Conservation (phyloP, 2,888 invertebrate genomes). For the Agriopis marginaria region DNA sequence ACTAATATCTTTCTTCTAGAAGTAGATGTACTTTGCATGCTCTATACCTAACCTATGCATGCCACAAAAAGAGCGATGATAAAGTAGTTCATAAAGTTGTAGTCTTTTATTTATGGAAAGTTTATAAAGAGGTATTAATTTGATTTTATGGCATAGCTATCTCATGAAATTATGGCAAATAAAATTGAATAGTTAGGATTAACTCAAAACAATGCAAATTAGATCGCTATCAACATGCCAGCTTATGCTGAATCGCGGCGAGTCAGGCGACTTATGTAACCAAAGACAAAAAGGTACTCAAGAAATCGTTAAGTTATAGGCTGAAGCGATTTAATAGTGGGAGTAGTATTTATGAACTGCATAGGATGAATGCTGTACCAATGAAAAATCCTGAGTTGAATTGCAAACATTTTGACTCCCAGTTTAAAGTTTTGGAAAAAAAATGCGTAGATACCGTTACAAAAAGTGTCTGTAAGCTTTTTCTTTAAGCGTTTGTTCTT, state of each 20-base stretch:
- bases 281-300: slow-evolving; percentile 21
- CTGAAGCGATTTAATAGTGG: slow-evolving; percentile 23
- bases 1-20: background rate
- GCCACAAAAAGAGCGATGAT: background rate
- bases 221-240: slow-evolving; percentile 39
- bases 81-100: background rate
- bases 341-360: background rate
- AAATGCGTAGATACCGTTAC: too few species aligned
- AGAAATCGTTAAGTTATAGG: slow-evolving; percentile 12
- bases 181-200: slow-evolving; percentile 19
- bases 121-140: background rate
- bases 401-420: too few species aligned
- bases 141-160: slow-evolving; percentile 24
- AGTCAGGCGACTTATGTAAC: slow-evolving; percentile 46
- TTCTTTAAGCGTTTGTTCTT: too few species aligned
- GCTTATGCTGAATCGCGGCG: slow-evolving; percentile 38
- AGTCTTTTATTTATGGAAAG: background rate
- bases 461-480: too few species aligned
- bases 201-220: slow-evolving; percentile 42
- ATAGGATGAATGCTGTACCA: background rate
- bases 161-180: slow-evolving; percentile 11
- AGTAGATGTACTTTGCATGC: background rate
- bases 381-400: too few species aligned
- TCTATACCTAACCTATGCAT: background rate
- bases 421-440: too few species aligned